Evolutionary conservation across 1,140 invertebrate species (phyloP).

Genomic region (Heliothis virescens): DNA sequence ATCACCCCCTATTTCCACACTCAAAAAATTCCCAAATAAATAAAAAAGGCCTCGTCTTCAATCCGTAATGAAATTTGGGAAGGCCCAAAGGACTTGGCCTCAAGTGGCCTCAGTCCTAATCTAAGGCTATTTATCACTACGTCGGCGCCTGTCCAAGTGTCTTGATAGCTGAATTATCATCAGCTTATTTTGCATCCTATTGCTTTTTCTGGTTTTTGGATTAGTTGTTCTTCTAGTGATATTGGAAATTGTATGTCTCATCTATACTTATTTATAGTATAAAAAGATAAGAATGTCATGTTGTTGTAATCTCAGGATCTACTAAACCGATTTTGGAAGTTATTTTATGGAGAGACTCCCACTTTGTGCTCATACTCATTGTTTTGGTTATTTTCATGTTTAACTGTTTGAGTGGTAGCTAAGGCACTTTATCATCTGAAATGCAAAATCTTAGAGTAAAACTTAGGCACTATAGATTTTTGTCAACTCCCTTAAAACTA

Average conservation of each 20-base stretch:
- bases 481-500: too few relatives aligned
- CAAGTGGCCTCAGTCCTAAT: conserved; percentile 22
- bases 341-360: too few relatives aligned
- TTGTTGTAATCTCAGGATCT: too few relatives aligned
- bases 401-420: too few relatives aligned
- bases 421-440: too few relatives aligned
- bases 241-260: not conserved
- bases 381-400: too few relatives aligned
- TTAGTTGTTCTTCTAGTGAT: not conserved
- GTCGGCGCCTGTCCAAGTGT: conserved; percentile 24
- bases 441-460: too few relatives aligned
- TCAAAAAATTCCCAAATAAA: not conserved
- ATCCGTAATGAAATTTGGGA: conserved; percentile 39
- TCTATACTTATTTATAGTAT: too few relatives aligned
- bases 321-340: too few relatives aligned
- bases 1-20: not conserved
- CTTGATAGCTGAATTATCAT: conserved; percentile 45
- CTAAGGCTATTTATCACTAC: conserved; percentile 35
- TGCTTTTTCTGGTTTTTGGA: not conserved
- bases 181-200: conserved; percentile 44
- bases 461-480: too few relatives aligned
- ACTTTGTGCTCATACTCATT: too few relatives aligned
- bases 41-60: conserved; percentile 2
- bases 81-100: conserved; percentile 22
- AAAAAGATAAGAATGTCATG: too few relatives aligned